A percentile compares a stretch with the other conserved stretches of the same genome.
Conservation (phyloP, 2,113 vertebrate species). For the Crotophaga sulcirostris region DNA sequence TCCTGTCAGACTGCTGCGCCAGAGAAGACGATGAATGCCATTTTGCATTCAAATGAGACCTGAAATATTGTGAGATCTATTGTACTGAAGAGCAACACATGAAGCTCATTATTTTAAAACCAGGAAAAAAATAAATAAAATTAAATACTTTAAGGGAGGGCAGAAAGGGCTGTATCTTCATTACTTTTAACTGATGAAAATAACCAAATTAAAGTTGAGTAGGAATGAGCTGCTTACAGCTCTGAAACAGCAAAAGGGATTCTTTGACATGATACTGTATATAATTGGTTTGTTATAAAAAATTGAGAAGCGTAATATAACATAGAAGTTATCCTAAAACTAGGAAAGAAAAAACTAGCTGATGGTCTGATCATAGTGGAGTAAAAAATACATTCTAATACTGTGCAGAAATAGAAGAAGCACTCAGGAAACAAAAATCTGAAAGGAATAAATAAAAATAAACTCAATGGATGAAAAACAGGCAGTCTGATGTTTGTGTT, state of each 20-base stretch:
- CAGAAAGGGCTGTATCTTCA: neutral
- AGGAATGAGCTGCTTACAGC: neutral
- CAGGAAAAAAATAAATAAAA: neutral
- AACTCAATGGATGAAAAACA: neutral
- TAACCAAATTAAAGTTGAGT: neutral
- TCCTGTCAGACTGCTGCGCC: accelerated
- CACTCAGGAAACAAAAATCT: neutral
- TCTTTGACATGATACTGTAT: neutral
- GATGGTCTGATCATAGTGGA: neutral
- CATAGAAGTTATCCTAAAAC: neutral
- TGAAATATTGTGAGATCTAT: neutral
- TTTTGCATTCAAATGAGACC: neutral
- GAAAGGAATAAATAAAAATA: neutral
- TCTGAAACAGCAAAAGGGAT: neutral
- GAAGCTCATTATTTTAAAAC: neutral
- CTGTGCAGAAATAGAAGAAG: neutral
- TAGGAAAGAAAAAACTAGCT: neutral
- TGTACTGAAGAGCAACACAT: neutral
- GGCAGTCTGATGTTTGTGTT: neutral
- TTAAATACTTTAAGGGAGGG: neutral
- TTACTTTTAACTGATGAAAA: neutral
- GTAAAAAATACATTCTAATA: neutral
- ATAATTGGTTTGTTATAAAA: neutral
- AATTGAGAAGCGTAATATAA: neutral
- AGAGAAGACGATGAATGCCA: neutral